Evolutionary conservation across 2,888 invertebrate genomes (phyloP), one percentile per base, ranked within the genome.

Genomic region (Lithophane ornitopus): DNA sequence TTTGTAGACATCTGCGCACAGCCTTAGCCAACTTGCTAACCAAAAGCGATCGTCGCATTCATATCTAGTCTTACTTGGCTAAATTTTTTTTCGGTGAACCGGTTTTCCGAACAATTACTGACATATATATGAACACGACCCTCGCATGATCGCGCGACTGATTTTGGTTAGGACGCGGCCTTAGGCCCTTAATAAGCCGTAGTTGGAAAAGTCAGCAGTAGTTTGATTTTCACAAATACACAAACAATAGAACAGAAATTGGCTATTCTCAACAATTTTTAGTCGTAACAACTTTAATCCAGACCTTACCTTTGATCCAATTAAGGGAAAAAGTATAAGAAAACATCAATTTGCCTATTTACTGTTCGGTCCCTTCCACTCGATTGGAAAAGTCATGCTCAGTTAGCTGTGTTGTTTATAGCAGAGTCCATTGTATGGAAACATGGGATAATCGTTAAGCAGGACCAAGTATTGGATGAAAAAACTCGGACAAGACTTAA

Each of bases 381-480:
- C 62, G 66, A 74, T 76, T 70, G 82, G 73, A 70, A 78, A 79
- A 78, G 73, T 80, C 69, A 44, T 72, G 77, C 66, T 76, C 74
- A 76, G 74, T 87, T 80, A 83, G 83, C 72, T 54, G 34, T 71
- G 75, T 79, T 85, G 83, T 87, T 87, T 85, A 80, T 69, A 39
- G 58, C 62, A 28, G 61, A 70, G 12, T 74, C 56, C 41, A 76
- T 77, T 74, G 69, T n/a, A 54, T 63, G 71, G 56, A 75, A 76
- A 78, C 44, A 41, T 56, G 16, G 62, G 58, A 65, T 69, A 74
- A 82, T 59, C 46, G 39, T 59, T 28, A 44, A 34, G 16, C 39
- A 69, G 9, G 39, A 14, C 34, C 28, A 19, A 26, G 6, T 34
- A 22, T 46, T 61, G 8, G 16, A 62, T 26, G n/a, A 56, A 61